Evolutionary conservation across 2,797 vertebrate genomes (phyloP), one percentile per base, ranked within the genome.

Genomic region (Apogon talboti): DNA sequence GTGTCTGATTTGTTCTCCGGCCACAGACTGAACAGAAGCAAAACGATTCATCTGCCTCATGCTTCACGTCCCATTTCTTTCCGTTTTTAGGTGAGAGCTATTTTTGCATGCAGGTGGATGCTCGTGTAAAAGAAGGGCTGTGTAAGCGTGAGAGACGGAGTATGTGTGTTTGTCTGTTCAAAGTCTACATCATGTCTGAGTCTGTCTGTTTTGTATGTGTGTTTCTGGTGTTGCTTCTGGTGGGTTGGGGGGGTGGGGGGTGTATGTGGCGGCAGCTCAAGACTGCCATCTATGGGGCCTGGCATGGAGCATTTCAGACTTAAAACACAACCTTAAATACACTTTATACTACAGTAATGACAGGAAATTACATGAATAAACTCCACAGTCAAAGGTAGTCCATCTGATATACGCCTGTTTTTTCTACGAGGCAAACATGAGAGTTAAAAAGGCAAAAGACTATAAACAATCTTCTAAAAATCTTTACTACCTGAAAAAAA

Each of bases 261-360:
- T 54, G 2, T 9, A 38, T 60, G 56, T 51, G 74, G 46, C 47
- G 76, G 72, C 52, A 66, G 87, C 89, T 89, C 89, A 35, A 86
- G 58, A 81, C 80, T 87, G 89, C 90, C 92, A 84, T 87, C 89
- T 91, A 85, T 78, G 64, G 90, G 82, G 83, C 63, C 54, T 63
- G 76, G 79, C 40, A 41, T 18, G 61, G 48, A 72, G 38, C 16
- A 18, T 48, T 66, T 42, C 21, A 44, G 33, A 43, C 33, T 41
- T 54, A 6, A 73, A 70, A 41, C 15, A 48, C 47, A 41, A 19
- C 54, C 53, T 66, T 24, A 65, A 54, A 68, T 11, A 35, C 54
- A 68, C 45, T 30, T 45, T 0, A 6, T 14, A 13, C 37, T 7
- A 35, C 4, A 12, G 4, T 45, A 66, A 55, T 60, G 53, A 60